Conservation (phyloP, 2,113 vertebrate genomes). For the Lates calcarifer region DNA sequence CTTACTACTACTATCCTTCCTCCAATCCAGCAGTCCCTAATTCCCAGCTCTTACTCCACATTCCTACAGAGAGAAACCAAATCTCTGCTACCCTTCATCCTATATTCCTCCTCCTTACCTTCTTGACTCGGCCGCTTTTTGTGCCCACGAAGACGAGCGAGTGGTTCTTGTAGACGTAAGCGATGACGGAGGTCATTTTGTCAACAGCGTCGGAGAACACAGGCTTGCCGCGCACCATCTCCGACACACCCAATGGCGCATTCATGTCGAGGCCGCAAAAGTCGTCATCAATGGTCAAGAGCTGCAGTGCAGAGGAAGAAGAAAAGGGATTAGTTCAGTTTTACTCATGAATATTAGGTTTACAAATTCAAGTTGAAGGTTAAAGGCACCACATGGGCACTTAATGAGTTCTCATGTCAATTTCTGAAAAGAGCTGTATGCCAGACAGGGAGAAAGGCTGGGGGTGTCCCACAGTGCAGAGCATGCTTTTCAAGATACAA, state of each 20-base stretch:
- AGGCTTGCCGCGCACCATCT: conserved; percentile 94
- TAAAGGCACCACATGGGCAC: background rate
- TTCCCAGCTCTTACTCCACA: conserved; percentile 61
- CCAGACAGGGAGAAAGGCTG: background rate
- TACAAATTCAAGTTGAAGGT: background rate
- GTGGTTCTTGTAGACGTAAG: conserved; percentile 99
- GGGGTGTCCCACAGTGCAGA: background rate
- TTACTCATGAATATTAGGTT: background rate
- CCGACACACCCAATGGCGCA: conserved; percentile 95
- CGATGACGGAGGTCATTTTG: conserved; percentile 96
- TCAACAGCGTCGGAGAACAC: conserved; percentile 93
- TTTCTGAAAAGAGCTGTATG: background rate
- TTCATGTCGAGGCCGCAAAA: conserved; percentile 99
- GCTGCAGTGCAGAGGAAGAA: conserved; percentile 78
- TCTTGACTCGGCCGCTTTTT: conserved; percentile 94
- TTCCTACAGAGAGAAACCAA: conserved; percentile 57
- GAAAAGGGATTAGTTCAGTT: background rate
- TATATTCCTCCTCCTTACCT: conserved; percentile 87
- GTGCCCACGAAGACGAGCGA: conserved; percentile 98
- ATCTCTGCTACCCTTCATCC: conserved; percentile 27
- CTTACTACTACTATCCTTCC: conserved; percentile 68
- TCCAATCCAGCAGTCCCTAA: conserved; percentile 58
- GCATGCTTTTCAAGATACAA: background rate
- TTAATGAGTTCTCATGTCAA: background rate
- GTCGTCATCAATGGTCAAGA: conserved; percentile 96